phyloP scores from a whole-genome alignment of 2,888 invertebrate species.

The Cerastis rubricosa region DNA sequence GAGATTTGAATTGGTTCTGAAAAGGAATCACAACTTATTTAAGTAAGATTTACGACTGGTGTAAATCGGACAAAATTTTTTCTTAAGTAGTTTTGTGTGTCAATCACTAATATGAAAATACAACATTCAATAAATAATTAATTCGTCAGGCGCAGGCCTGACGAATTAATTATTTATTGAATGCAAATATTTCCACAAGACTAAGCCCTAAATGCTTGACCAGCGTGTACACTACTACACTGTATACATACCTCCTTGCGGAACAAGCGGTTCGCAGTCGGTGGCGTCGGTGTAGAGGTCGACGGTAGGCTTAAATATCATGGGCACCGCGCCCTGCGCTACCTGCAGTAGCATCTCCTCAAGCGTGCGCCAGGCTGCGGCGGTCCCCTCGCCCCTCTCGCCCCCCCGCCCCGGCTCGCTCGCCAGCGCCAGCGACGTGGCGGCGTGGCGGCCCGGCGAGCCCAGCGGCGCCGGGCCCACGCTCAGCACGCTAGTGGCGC shows the following conservation, averaged over 20 bases:
- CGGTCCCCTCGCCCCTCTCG: slow-evolving; percentile 75
- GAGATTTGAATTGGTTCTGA: slow-evolving; percentile 95
- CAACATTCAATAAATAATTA: background rate
- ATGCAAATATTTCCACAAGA: no score
- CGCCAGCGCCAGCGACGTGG: slow-evolving; percentile 87
- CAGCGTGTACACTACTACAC: background rate
- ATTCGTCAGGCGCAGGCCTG: no score
- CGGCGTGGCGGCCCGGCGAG: slow-evolving; percentile 90
- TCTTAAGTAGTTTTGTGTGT: background rate
- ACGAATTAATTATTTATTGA: no score
- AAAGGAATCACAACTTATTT: slow-evolving; percentile 36
- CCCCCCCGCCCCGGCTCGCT: slow-evolving; percentile 80
- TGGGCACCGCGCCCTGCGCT: slow-evolving; percentile 92
- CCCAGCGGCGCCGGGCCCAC: slow-evolving; percentile 91
- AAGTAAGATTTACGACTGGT: background rate
- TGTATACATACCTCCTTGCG: slow-evolving; percentile 92
- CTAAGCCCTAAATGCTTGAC: slow-evolving; percentile 15
- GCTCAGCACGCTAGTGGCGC: slow-evolving; percentile 93
- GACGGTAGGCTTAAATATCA: slow-evolving; percentile 95
- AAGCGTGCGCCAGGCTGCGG: slow-evolving; percentile 92
- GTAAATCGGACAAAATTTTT: background rate
- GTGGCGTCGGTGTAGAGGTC: slow-evolving; percentile 93
- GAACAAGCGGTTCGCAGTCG: slow-evolving; percentile 93
- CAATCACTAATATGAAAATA: background rate
- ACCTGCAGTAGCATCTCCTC: slow-evolving; percentile 95